Percentiles rank a stretch among this genome's conserved stretches.
These are phyloP conservation scores for Homalodisca vitripennis DNA, from an alignment of 1,140 invertebrate species.

Conservation along the genomic window DNA sequence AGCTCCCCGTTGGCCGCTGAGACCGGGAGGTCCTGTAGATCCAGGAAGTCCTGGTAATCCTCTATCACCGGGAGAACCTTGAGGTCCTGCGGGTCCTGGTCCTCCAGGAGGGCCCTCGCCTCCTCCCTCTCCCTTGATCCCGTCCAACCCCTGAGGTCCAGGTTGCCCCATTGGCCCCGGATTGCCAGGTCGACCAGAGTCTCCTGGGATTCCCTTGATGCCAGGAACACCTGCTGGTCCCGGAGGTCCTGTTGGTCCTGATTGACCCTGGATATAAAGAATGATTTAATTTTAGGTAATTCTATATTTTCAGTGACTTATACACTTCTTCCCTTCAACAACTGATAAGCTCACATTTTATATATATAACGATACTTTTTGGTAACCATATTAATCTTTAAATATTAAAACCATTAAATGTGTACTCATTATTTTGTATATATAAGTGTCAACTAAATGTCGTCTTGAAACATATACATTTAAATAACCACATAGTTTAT, in stretches of 20 bases:
- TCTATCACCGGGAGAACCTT: conserved; percentile 53
- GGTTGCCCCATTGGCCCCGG: conserved; percentile 67
- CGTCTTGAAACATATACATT: too few species aligned
- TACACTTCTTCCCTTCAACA: too few species aligned
- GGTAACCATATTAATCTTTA: too few species aligned
- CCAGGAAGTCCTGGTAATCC: conserved; percentile 52
- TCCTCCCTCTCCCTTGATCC: conserved; percentile 68
- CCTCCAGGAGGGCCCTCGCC: conserved; percentile 63
- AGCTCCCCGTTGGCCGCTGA: conserved; percentile 47
- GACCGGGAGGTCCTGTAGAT: conserved; percentile 60
- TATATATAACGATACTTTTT: too few species aligned
- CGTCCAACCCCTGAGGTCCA: conserved; percentile 65
- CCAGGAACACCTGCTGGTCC: conserved; percentile 69
- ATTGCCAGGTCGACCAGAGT: conserved; percentile 65
- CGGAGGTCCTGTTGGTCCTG: conserved; percentile 58
- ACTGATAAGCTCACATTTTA: too few species aligned
- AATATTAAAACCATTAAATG: too few species aligned
- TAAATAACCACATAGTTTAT: too few species aligned
- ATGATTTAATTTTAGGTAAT: neutral
- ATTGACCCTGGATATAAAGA: conserved; percentile 52
- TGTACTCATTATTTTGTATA: too few species aligned
- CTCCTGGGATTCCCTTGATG: conserved; percentile 68
- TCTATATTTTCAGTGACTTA: too few species aligned
- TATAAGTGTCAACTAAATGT: too few species aligned
- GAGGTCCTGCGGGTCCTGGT: conserved; percentile 57